Base-by-base conservation (phyloP, 1,140 invertebrate species). In the Parasteatoda tepidariorum region DNA sequence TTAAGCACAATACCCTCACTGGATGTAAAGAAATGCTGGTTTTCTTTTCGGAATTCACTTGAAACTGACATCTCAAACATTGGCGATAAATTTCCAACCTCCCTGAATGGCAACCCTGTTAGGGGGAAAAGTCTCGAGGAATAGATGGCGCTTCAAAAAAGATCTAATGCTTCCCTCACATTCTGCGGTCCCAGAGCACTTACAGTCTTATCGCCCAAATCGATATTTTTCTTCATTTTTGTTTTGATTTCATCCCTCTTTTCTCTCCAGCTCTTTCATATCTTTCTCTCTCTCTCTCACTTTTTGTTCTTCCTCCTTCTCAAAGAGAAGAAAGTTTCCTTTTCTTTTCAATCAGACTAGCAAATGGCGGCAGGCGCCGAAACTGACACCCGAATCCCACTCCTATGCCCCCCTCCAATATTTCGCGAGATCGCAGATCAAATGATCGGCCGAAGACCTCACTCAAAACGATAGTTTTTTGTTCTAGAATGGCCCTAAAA, bases 141-240 rank as follows among this genome's bases (percentile, higher is more conserved):
- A 75, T 75, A 75, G 73, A 62, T 75, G 73, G 73, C 73, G 73
- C 73, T 75, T 26, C 41, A 34, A 30, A 61, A 28, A 28, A 48
- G 67, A 26, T 24, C 24, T 13, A 26, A n/a, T 18, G 6, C 24
- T 59, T n/a, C 57, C 33, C 13, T 70, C 22, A 28, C 61, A 22
- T 31, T 62, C 55, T 31, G 61, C 34, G 74, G 62, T 78, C 62
- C 74, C 74, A 55, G 26, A 62, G 34, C 74, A 78, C 74, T 78
- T 78, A 78, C 55, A 38, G 74, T 34, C 74, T 78, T 78, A 78
- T 64, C 74, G 38, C 34, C 5, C n/a, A 22, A 66, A 78, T 78
- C 74, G 74, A 78, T 78, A 78, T 66, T 55, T n/a, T 78, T 66
- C 59, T 66, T 41, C 73, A 75, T 34, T 75, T 78, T 78, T 78